A percentile compares a stretch with the other conserved stretches of the same genome.
These are phyloP conservation scores for Apistogramma diplotaenia DNA, from an alignment of 2,113 vertebrate species.

Conservation along the genomic window DNA sequence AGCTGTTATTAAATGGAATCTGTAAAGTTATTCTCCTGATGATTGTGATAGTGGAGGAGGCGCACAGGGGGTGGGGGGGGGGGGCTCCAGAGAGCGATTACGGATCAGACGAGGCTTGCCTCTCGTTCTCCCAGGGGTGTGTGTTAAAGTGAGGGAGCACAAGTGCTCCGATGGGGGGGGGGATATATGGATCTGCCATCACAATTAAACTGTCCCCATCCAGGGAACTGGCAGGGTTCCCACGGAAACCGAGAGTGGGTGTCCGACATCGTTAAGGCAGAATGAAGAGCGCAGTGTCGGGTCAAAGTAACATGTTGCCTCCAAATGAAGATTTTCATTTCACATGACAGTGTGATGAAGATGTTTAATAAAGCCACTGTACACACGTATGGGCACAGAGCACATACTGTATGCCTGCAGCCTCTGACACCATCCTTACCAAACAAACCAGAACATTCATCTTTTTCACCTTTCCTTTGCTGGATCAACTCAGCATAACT, in stretches of 20 bases:
- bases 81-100: conserved; percentile 40
- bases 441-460: background rate
- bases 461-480: background rate
- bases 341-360: conserved; percentile 40
- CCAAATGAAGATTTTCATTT: conserved; percentile 66
- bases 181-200: conserved; percentile 46
- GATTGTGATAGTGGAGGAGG: conserved; percentile 35
- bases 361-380: conserved; percentile 33
- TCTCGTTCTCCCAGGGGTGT: conserved; percentile 37
- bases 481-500: background rate
- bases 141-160: conserved; percentile 12
- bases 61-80: background rate
- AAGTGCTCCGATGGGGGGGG: background rate
- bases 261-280: background rate
- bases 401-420: no score
- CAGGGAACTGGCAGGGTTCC: conserved; percentile 29
- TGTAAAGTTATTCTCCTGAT: conserved; percentile 47
- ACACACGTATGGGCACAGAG: background rate
- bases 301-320: conserved; percentile 32
- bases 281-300: background rate
- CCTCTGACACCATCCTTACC: conserved; percentile 7
- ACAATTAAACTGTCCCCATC: conserved; percentile 49
- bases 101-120: conserved; percentile 37
- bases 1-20: conserved; percentile 47
- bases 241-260: background rate